Evolutionary conservation across 2,797 vertebrate genomes (phyloP).

Genomic region (Fringilla coelebs): DNA sequence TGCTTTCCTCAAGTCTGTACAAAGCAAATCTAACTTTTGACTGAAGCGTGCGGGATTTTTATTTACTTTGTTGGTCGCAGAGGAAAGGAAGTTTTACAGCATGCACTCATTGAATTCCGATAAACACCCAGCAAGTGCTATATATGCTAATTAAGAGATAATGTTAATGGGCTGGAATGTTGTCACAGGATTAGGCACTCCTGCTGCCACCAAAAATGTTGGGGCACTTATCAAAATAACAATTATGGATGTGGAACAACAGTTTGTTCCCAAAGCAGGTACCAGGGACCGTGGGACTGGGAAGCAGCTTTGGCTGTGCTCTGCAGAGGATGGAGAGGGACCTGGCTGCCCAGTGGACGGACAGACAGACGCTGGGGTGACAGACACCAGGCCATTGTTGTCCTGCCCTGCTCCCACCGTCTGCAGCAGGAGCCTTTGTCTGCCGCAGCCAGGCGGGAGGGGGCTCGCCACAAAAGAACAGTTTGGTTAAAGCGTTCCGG

Average conservation of each 20-base stretch:
- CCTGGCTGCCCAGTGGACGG: rapidly evolving
- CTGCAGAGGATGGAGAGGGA: neutral
- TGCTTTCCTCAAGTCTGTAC: neutral
- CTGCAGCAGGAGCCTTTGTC: slow-evolving; percentile 31
- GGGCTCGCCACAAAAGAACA: slow-evolving; percentile 62
- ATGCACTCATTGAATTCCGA: neutral
- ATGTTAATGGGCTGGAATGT: slow-evolving; percentile 6
- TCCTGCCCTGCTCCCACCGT: neutral
- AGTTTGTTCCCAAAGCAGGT: neutral
- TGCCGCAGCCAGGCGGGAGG: neutral
- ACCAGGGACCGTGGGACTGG: rapidly evolving
- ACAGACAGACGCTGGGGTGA: neutral
- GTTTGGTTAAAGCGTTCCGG: slow-evolving; percentile 59
- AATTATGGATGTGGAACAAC: rapidly evolving
- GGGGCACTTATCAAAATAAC: neutral
- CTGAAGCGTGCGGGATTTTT: neutral
- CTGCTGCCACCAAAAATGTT: neutral
- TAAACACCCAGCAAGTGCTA: slow-evolving; percentile 20
- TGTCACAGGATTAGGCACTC: neutral
- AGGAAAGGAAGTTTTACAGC: slow-evolving; percentile 4
- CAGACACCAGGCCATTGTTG: neutral
- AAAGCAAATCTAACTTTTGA: neutral
- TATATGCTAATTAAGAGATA: slow-evolving; percentile 34
- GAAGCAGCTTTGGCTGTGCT: neutral
- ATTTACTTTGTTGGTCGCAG: neutral